Base-by-base conservation (phyloP, 2,113 vertebrate species). In the Cyanoramphus novaezelandiae region DNA sequence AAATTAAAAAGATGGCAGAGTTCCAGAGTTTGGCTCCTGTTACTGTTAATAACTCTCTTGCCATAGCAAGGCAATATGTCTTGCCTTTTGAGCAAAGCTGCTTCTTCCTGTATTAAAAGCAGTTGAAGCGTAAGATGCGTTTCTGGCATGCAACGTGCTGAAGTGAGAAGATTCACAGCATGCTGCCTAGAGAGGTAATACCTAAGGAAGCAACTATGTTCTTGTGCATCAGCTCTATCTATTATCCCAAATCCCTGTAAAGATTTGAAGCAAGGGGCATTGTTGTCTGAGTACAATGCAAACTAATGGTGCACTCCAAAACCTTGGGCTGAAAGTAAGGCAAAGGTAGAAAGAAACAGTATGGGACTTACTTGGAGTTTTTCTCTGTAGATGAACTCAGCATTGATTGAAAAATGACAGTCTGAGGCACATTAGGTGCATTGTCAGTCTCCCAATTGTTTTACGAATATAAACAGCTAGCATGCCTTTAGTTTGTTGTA, bases 51-150 rank as follows among this genome's bases (percentile, higher is more conserved):
- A 91, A 37, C 10, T n/a, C 47, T 71, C 17, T 18, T 68, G 37
- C 16, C 11, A 19, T 37, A 53, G 17, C 0, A 0, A 77, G 33
- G 12, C 63, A 62, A 44, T 10, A 21, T 31, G 13, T 33, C 63
- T 72, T 57, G 29, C 37, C 21, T 69, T 79, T 82, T n/a, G 33
- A 90, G 44, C 28, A 78, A 55, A 90, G 13, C 43, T 55, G 0
- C 29, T 78, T 55, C 68, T 47, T 71, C 47, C 52, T 79, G 33
- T 43, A 55, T 53, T 46, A 62, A 85, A 85, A 88, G 31, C 39
- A 50, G 29, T 7, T 72, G 44, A 72, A 69, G 8, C 9, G 11
- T n/a, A 68, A 43, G 76, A 46, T 12, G 1, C 2, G 1, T 37
- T 64, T 43, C 63, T 80, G 50, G 39, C 16, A 21, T 15, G 10